Percentiles rank a stretch among this genome's conserved stretches.
These are phyloP conservation scores for Zeugodacus cucurbitae DNA, from an alignment of 1,140 invertebrate genomes.

Conservation along the genomic window DNA sequence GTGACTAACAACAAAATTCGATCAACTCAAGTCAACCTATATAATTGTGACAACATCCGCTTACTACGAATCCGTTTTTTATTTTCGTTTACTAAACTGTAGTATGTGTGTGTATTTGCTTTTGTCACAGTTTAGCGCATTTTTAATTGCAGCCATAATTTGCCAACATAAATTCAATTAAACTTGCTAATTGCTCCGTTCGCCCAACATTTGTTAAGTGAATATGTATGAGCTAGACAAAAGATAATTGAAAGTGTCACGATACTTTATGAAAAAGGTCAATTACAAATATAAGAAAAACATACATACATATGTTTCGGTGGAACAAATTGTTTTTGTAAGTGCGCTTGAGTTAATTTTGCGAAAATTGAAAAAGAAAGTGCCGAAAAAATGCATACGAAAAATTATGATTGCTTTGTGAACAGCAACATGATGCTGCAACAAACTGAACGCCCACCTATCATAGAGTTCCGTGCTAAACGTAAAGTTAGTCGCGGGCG, in stretches of 20 bases:
- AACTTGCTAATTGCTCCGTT: background rate
- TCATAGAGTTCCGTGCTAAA: background rate
- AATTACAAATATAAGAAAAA: background rate
- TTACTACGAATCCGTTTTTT: background rate
- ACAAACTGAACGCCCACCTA: background rate
- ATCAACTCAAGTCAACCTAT: background rate
- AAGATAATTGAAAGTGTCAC: conserved; percentile 31
- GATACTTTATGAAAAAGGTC: conserved; percentile 35
- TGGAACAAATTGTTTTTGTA: background rate
- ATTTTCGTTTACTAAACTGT: background rate
- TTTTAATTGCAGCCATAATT: conserved; percentile 27
- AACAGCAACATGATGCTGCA: background rate
- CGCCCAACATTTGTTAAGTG: background rate
- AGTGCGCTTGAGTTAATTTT: background rate
- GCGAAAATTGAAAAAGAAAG: background rate
- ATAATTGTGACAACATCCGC: background rate
- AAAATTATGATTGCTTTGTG: background rate
- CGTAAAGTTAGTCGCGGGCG: background rate
- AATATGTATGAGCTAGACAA: background rate
- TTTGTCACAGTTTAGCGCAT: background rate
- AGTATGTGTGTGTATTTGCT: background rate
- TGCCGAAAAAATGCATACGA: background rate
- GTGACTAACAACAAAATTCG: background rate
- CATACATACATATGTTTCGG: background rate
- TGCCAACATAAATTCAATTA: conserved; percentile 37